Evolutionary conservation across 2,797 vertebrate genomes (phyloP).

Genomic region (Eptatretus atami): DNA sequence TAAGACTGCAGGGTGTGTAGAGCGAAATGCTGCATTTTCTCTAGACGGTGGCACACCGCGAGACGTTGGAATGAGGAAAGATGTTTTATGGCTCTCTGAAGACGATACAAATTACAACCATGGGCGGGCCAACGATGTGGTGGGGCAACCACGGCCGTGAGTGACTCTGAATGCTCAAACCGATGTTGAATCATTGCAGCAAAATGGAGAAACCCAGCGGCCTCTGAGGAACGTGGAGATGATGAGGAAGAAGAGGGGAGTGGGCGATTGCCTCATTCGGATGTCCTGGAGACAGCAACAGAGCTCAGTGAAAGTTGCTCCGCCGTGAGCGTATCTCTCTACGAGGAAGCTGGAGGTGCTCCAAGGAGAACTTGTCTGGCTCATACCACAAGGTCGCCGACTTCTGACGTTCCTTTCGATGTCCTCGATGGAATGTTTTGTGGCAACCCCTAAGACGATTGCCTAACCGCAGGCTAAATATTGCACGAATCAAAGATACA

Average conservation of each 20-base stretch:
- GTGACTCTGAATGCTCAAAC: constrained; percentile 53
- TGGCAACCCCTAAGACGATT: background rate
- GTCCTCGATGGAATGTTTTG: too few species aligned
- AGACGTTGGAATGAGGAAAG: too few species aligned
- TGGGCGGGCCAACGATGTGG: background rate
- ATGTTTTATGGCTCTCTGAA: too few species aligned
- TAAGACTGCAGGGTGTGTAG: background rate
- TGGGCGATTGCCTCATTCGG: too few species aligned
- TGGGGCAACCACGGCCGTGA: background rate
- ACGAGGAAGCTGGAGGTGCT: too few species aligned
- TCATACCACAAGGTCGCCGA: background rate
- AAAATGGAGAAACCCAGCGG: too few species aligned
- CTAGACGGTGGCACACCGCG: background rate
- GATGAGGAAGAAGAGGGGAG: too few species aligned
- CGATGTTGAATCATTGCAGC: constrained; percentile 33
- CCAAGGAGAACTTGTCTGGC: background rate
- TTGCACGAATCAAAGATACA: background rate
- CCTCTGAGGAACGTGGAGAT: too few species aligned
- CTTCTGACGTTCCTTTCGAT: too few species aligned
- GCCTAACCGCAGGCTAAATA: background rate
- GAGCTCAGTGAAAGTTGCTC: too few species aligned
- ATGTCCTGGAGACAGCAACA: too few species aligned
- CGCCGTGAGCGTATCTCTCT: too few species aligned
- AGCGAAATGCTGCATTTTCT: background rate
- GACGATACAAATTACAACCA: background rate